These are phyloP conservation scores for Zosterops lateralis DNA, from an alignment of 2,113 vertebrate species.

Conservation along the genomic window DNA sequence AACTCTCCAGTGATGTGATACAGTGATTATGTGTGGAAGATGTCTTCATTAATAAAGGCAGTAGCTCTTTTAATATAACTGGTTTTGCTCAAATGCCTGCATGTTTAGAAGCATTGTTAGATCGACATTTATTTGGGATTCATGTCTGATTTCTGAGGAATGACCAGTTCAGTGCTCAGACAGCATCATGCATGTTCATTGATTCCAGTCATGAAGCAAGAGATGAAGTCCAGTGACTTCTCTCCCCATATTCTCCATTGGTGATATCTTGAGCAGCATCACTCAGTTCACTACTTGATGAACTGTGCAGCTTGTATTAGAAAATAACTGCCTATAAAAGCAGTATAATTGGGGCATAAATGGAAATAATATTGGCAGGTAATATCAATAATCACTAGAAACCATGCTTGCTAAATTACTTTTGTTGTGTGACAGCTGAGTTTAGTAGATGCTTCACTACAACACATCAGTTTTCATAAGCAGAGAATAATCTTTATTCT, in stretches of 20 bases:
- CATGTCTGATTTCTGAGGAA: not conserved
- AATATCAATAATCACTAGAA: not conserved
- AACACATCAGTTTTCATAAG: not conserved
- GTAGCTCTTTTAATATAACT: not conserved
- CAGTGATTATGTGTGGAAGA: not conserved
- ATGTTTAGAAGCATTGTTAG: not conserved
- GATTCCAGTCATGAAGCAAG: not conserved
- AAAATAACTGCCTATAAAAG: not conserved
- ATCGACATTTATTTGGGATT: not conserved
- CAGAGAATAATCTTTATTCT: conserved; percentile 13
- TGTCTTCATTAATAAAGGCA: not conserved
- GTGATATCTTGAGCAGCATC: not conserved
- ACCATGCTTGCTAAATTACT: not conserved
- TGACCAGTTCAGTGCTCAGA: not conserved
- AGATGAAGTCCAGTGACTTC: not conserved
- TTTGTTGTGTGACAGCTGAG: not conserved
- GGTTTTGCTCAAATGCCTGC: not conserved
- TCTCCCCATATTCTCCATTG: not conserved
- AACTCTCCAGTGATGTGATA: not conserved
- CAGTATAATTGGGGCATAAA: not conserved
- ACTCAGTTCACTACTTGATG: not conserved
- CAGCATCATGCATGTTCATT: not conserved
- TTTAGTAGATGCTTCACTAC: not conserved
- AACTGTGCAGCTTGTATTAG: not conserved
- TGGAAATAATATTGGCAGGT: not conserved